These are phyloP conservation scores for Coendou prehensilis DNA, from an alignment of 2,797 vertebrate species.

Conservation along the genomic window DNA sequence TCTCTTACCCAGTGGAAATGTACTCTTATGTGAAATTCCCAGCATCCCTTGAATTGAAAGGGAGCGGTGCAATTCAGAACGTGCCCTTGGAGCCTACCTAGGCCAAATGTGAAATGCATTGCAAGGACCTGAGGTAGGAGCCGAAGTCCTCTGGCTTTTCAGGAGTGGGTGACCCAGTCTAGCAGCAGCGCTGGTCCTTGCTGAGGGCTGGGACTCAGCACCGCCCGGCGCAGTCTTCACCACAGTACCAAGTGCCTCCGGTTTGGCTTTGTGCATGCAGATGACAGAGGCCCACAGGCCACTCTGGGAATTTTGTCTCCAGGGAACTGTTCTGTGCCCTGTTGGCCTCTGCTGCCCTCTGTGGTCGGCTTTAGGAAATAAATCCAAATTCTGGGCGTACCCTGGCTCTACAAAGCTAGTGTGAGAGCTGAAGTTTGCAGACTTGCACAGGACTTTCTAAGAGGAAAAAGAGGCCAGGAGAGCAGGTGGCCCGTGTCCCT, in stretches of 20 bases:
- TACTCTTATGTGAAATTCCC: neutral
- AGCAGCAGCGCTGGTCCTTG: neutral
- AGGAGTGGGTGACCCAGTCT: neutral
- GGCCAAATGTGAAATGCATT: neutral
- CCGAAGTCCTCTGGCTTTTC: neutral
- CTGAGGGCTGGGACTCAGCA: neutral
- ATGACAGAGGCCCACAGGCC: neutral
- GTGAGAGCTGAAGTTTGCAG: neutral
- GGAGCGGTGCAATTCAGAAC: neutral
- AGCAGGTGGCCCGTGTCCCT: neutral
- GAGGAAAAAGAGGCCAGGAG: neutral
- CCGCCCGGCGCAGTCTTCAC: fast-evolving
- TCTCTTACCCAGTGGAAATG: neutral
- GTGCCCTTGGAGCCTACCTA: neutral
- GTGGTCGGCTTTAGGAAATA: constrained; percentile 4
- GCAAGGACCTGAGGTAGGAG: neutral
- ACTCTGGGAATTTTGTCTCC: neutral
- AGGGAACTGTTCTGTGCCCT: neutral
- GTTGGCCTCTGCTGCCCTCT: constrained; percentile 12
- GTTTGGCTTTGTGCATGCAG: neutral
- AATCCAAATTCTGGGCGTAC: neutral
- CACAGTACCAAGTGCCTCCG: neutral
- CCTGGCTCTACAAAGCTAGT: neutral
- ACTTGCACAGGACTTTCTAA: neutral
- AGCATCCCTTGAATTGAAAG: neutral